Evolutionary conservation across 2,888 invertebrate genomes (phyloP).

Genomic region (Halictus ligatus): DNA sequence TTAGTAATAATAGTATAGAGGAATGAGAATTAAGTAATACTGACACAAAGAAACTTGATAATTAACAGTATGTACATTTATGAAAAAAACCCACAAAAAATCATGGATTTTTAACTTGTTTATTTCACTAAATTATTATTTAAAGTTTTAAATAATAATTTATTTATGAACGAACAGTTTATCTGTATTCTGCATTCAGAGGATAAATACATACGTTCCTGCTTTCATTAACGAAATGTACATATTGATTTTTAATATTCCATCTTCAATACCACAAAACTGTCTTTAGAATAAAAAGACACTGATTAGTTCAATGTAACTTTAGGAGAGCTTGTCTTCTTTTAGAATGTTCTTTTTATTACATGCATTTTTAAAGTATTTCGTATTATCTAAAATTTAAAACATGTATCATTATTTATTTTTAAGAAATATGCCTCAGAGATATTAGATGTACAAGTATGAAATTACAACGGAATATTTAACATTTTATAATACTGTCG

Average conservation of each 20-base stretch:
- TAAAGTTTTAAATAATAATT: background rate
- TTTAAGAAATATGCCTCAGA: constrained; percentile 9
- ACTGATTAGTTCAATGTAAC: constrained; percentile 4
- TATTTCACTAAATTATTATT: background rate
- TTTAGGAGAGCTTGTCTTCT: background rate
- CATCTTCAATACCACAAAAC: constrained; percentile 9
- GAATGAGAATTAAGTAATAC: constrained; percentile 16
- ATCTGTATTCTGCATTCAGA: background rate
- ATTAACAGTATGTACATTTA: background rate
- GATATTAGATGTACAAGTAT: constrained; percentile 32
- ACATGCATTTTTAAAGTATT: constrained; percentile 8
- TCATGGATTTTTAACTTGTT: background rate
- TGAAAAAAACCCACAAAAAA: background rate
- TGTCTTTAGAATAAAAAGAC: constrained; percentile 2
- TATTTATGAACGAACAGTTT: background rate
- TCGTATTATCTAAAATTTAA: constrained; percentile 26
- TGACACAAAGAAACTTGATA: background rate
- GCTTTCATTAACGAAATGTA: background rate
- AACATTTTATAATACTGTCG: constrained; percentile 47
- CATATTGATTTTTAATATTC: constrained; percentile 6
- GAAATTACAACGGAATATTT: constrained; percentile 41
- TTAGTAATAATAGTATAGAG: background rate
- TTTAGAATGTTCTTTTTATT: constrained; percentile 15
- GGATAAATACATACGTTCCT: background rate
- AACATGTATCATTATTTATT: constrained; percentile 17